Conservation (phyloP, 1,140 invertebrate genomes). For the Copidosoma floridanum region DNA sequence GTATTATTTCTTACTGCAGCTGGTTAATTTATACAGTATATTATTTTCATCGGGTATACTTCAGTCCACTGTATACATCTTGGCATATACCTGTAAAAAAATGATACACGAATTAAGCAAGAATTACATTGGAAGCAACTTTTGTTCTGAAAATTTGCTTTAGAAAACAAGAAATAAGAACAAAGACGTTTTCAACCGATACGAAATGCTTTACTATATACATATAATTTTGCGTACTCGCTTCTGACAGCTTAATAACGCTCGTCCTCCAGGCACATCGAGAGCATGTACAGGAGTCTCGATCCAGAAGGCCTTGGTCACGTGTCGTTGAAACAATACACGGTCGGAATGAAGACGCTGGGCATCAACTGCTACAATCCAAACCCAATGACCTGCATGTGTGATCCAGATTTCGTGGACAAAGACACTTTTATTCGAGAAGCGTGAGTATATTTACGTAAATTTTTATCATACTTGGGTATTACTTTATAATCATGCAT, state of each 20-base stretch:
- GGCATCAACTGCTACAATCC: conserved; percentile 36
- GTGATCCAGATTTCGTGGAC: conserved; percentile 31
- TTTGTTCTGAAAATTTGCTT: too few relatives aligned
- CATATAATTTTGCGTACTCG: background rate
- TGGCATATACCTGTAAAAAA: too few relatives aligned
- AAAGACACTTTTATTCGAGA: conserved; percentile 38
- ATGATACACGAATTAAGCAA: too few relatives aligned
- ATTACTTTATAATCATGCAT: too few relatives aligned
- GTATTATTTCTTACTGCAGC: too few relatives aligned
- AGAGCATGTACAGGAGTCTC: conserved; percentile 44
- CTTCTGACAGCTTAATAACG: too few relatives aligned
- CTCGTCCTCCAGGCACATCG: conserved; percentile 46
- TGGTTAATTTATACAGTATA: too few relatives aligned
- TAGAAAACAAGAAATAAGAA: too few relatives aligned
- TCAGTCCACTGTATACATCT: too few relatives aligned
- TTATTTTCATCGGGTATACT: too few relatives aligned
- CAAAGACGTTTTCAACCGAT: background rate
- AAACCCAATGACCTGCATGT: conserved; percentile 31
- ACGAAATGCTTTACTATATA: background rate
- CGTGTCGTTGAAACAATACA: conserved; percentile 44
- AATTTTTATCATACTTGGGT: conserved; percentile 16
- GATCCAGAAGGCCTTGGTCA: conserved; percentile 35
- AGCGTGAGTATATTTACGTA: conserved; percentile 40
- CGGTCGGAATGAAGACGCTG: conserved; percentile 41
- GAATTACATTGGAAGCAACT: too few relatives aligned